A percentile compares a stretch with the other conserved stretches of the same genome.
These are phyloP conservation scores for Polymixis lichenea DNA, from an alignment of 2,888 invertebrate genomes.

Conservation along the genomic window DNA sequence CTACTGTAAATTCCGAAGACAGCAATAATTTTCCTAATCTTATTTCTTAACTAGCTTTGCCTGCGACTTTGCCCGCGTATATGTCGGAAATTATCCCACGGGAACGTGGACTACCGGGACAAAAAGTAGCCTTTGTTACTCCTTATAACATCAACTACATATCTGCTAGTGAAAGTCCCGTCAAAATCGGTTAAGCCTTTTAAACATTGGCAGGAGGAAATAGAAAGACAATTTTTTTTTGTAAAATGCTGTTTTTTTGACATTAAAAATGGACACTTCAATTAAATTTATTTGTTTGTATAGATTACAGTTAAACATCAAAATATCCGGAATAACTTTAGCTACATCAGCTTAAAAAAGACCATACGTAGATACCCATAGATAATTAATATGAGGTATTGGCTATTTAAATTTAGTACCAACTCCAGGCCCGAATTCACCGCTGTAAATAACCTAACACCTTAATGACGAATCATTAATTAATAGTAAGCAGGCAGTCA, in stretches of 20 bases:
- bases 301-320: not conserved
- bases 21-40: not conserved
- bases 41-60: not conserved
- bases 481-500: slow-evolving; percentile 14
- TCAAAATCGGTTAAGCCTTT: too few species aligned
- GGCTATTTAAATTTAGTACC: not conserved
- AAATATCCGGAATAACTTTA: not conserved
- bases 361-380: not conserved
- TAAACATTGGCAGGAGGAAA: too few species aligned
- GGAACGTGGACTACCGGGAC: too few species aligned
- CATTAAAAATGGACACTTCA: too few species aligned
- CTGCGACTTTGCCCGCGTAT: too few species aligned
- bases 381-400: not conserved
- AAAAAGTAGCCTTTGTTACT: too few species aligned
- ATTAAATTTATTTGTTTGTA: too few species aligned
- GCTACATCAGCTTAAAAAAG: not conserved
- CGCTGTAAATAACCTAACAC: not conserved
- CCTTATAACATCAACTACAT: too few species aligned
- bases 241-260: too few species aligned
- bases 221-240: too few species aligned
- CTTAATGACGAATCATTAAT: slow-evolving; percentile 29
- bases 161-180: too few species aligned
- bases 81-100: too few species aligned
- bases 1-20: not conserved
- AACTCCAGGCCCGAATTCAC: not conserved